phyloP scores from a whole-genome alignment of 2,888 invertebrate species.

The Drosophila paracracens region DNA sequence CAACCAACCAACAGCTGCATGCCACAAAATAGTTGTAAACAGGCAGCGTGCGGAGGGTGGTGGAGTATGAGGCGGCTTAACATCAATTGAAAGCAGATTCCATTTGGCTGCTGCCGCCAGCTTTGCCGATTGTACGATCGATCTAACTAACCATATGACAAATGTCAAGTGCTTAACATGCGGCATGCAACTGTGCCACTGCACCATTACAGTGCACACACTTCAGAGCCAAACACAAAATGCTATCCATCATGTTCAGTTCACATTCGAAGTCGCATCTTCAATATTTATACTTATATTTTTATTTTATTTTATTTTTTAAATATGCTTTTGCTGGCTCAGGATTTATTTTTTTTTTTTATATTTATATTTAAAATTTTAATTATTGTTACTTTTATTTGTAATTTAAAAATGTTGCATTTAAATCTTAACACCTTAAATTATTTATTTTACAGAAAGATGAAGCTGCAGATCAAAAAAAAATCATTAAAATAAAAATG shows the following conservation, averaged over 20 bases:
- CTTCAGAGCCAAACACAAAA: background rate
- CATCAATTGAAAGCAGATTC: slow-evolving; percentile 20
- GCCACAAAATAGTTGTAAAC: slow-evolving; percentile 31
- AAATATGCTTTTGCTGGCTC: background rate
- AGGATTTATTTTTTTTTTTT: background rate
- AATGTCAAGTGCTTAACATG: slow-evolving; percentile 44
- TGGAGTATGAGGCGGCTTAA: background rate
- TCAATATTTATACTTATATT: background rate
- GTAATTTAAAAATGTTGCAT: background rate
- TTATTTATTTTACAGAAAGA: background rate
- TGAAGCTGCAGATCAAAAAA: too few relatives aligned
- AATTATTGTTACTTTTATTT: background rate
- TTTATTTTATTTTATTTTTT: background rate
- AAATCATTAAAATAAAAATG: too few relatives aligned
- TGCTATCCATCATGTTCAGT: slow-evolving; percentile 5
- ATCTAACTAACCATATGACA: slow-evolving; percentile 42
- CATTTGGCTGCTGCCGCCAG: slow-evolving; percentile 1
- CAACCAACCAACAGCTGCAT: slow-evolving; percentile 24
- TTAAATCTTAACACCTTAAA: background rate
- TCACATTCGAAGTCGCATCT: background rate
- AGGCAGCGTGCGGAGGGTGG: slow-evolving; percentile 1
- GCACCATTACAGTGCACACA: background rate
- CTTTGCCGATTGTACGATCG: slow-evolving; percentile 2
- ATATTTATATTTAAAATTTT: background rate
- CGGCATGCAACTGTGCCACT: slow-evolving; percentile 20